Evolutionary conservation across 1,140 invertebrate species (phyloP), one percentile per base, ranked within the genome.

Genomic region (Piezodorus guildinii): DNA sequence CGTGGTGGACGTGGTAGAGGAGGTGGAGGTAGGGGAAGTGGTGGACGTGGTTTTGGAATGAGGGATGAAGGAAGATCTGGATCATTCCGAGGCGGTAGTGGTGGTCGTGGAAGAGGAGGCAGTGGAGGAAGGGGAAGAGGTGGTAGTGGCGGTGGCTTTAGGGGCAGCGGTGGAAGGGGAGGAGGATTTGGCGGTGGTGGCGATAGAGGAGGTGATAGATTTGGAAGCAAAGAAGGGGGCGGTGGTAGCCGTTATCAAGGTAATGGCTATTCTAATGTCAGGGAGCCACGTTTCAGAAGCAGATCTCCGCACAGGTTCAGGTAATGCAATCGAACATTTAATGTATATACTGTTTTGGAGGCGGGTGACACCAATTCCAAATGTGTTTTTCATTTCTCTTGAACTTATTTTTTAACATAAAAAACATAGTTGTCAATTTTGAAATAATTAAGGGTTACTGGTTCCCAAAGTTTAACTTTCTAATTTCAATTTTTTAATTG

Each of bases 41-140:
- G 78, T 30, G 77, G 82, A 30, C 77, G 82, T 62, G 74, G 79
- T 66, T 72, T 75, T 65, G 77, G 78, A 65, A 76, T 81, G 63
- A 69, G 70, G 44, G 67, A 68, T 63, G 69, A 73, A 43, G 70
- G 73, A 62, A 71, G 76, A 56, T 74, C 75, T 60, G 76, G 78
- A 62, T 19, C 52, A 76, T 76, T 66, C 72, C 77, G 63, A 72
- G 76, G 60, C 78, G 74, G 75, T 68, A 72, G 74, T 49, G 76
- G 78, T 58, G 76, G 70, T 65, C 76, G 74, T 71, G 73, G 71
- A 63, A 75, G 76, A 71, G 76, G 77, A 65, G 76, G 70, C 65
- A 77, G 74, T 71, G 73, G 71, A 63, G 75, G 76, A 71, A 76
- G 77, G 65, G 73, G 74, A 70, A 74, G 74, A 64, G 69, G 74